Evolutionary conservation across 2,113 vertebrate species (phyloP), one percentile per base, ranked within the genome.

Genomic region (Eulemur rufifrons): DNA sequence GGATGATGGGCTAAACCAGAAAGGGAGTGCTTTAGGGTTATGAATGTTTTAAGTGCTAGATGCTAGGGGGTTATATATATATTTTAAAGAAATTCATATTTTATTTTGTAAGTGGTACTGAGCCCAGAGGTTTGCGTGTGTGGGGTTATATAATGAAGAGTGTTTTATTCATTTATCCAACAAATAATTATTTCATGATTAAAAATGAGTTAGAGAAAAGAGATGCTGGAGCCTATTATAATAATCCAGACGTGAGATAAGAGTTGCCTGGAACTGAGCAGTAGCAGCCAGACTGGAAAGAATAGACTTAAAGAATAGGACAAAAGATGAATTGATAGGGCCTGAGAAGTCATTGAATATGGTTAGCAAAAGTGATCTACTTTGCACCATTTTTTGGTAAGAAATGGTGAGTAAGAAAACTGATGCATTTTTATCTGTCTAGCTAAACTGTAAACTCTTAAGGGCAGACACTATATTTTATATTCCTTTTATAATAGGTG

Each of bases 121-220:
- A 95, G 21, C 45, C 86, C 83, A 77, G 69, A 88, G 54, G 32
- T 52, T 92, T 64, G 47, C 91, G 27, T 85, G 32, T 61, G 50
- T 37, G 64, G 9, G 12, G 34, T 69, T 97, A 59, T 18, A 14
- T 56, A 88, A 92, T 92, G 91, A 89, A 85, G 45, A 95, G n/a
- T n/a, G 8, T 86, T 83, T 89, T 87, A 77, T 96, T 96, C 87
- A 94, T 86, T 84, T 84, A 71, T 56, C 59, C 92, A 97, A 96
- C 95, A 97, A 97, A 68, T 92, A 93, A 92, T 96, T 89, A 82
- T 82, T 96, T 97, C 95, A 91, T 82, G 74, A 85, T 95, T 73
- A 82, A 94, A 94, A 96, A 88, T 96, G 82, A 98, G 96, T 97
- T 69, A 77, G 88, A 95, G 94, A 25, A 69, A 56, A 81, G 95